Evolutionary conservation across 2,113 vertebrate species (phyloP).

Genomic region (Dinomys branickii): DNA sequence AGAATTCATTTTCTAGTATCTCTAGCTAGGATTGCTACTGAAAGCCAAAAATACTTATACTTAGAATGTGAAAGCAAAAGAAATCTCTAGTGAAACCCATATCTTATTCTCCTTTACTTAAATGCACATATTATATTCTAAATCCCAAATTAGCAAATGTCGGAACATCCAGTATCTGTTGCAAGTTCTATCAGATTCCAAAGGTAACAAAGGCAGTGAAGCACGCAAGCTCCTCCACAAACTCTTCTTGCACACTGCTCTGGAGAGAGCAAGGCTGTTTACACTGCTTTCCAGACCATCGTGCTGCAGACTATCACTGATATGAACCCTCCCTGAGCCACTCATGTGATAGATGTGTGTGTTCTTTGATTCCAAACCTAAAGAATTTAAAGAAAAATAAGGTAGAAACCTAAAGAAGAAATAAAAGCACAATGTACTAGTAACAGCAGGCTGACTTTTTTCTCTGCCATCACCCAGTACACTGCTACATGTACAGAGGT

Average conservation of each 20-base stretch:
- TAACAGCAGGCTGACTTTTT: not conserved
- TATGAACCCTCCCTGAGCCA: not conserved
- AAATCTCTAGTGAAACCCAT: not conserved
- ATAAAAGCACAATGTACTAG: not conserved
- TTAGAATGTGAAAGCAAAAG: not conserved
- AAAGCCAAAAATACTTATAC: not conserved
- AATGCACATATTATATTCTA: not conserved
- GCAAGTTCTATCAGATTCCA: not conserved
- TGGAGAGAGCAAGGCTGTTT: not conserved
- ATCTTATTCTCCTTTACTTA: not conserved
- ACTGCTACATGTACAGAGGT: not conserved
- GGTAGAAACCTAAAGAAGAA: not conserved
- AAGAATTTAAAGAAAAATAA: slow-evolving; percentile 17
- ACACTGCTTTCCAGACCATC: not conserved
- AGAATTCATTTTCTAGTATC: not conserved
- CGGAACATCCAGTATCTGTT: not conserved
- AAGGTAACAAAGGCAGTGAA: not conserved
- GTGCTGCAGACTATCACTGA: not conserved
- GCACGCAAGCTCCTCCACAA: not conserved
- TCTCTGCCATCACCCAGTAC: not conserved
- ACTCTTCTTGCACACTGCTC: not conserved
- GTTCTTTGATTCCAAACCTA: not conserved
- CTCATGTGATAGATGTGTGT: not conserved
- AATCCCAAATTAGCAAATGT: not conserved
- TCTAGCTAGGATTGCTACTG: not conserved